Evolutionary conservation across 1,140 invertebrate genomes (phyloP).

Genomic region (Lasaia peninsularis): DNA sequence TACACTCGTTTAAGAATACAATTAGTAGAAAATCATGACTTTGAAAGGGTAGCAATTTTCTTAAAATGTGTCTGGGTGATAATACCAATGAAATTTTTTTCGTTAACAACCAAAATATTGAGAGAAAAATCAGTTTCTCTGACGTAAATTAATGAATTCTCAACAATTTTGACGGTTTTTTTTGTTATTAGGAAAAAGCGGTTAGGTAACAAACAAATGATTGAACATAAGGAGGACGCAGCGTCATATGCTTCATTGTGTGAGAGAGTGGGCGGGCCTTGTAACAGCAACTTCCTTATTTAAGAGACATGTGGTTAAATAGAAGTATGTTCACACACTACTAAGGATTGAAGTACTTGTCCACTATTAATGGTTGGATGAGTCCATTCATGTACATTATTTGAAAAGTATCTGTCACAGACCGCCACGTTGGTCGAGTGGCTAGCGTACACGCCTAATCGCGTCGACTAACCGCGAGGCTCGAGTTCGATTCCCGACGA

Average conservation of each 20-base stretch:
- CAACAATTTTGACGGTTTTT: neutral
- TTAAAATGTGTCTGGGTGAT: too few relatives aligned
- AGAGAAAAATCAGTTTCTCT: neutral
- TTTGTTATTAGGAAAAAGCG: neutral
- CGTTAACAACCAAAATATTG: neutral
- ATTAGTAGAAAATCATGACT: too few relatives aligned
- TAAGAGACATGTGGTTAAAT: neutral
- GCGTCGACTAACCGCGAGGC: too few relatives aligned
- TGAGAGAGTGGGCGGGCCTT: neutral
- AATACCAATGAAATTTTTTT: too few relatives aligned
- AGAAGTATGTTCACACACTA: neutral
- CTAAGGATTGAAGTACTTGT: neutral
- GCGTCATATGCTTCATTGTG: neutral
- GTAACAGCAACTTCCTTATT: constrained; percentile 6
- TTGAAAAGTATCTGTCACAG: too few relatives aligned
- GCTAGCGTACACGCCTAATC: too few relatives aligned
- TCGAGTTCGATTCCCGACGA: too few relatives aligned
- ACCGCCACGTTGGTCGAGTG: too few relatives aligned
- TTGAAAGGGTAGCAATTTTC: too few relatives aligned
- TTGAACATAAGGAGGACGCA: neutral
- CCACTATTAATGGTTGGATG: neutral
- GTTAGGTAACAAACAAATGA: neutral
- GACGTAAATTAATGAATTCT: neutral
- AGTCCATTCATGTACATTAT: too few relatives aligned
- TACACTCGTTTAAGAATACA: too few relatives aligned